Base-by-base conservation (phyloP, 2,113 vertebrate genomes). In the Microtus oregoni region DNA sequence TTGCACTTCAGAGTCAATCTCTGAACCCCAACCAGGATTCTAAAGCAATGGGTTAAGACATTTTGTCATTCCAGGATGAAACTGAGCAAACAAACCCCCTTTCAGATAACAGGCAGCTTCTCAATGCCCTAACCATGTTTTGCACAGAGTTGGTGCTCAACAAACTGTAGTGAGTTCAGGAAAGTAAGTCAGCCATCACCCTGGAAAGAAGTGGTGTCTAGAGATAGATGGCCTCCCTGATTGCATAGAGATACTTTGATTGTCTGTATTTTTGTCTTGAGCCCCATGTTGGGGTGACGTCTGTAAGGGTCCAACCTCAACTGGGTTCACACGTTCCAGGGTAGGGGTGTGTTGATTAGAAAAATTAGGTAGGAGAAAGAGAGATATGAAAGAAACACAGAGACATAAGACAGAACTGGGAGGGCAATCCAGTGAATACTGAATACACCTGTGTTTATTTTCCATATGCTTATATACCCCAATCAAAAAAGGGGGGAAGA, bases 71-170 rank as follows among this genome's bases (percentile, higher is more conserved):
- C 93, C 67, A 93, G 67, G 52, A 22, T 26, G 13, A 24, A 47
- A 67, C 52, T 73, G 38, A 61, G 22, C 75, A 89, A 90, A 95
- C 90, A 72, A 52, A 63, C 28, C 70, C 44, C 81, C n/a, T 94
- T 92, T 90, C 38, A 81, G 70, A 76, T 72, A 77, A 61, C 76
- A 97, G 61, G 61, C 55, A 52, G 50, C 52, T 94, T 89, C 86
- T 77, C 32, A 55, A 79, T 90, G 61, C 76, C 67, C 52, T 77
- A 38, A 65, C 58, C 4, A 32, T 24, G 14, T n/a, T 75, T 73
- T 90, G n/a, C 4, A 14, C 32, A 3, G 38, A 55, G n/a, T n/a
- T 67, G 47, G 32, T 47, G 28, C n/a, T 86, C 83, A 30, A 12
- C 44, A 52, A 89, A 17, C 55, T 24, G 47, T 82, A 47, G 65